Evolutionary conservation across 2,888 invertebrate genomes (phyloP).

Genomic region (Cataglyphis cursor): DNA sequence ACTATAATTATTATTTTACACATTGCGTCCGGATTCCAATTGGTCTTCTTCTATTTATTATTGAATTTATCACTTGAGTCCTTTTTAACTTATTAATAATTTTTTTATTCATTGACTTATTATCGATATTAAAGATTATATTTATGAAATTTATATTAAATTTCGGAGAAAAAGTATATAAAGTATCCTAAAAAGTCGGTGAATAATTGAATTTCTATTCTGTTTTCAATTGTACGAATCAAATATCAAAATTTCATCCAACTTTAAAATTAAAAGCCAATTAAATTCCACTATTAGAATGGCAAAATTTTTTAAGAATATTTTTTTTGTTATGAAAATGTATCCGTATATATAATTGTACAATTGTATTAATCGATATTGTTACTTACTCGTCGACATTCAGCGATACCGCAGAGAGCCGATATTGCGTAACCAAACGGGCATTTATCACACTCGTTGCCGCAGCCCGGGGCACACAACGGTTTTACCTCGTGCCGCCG

Average conservation of each 20-base stretch:
- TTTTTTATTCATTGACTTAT: no score
- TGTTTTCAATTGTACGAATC: neutral
- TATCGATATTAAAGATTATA: neutral
- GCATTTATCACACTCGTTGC: constrained; percentile 77
- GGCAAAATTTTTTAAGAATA: neutral
- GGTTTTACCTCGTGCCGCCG: constrained; percentile 69
- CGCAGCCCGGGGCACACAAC: constrained; percentile 76
- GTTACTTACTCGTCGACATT: constrained; percentile 76
- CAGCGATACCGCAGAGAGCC: constrained; percentile 73
- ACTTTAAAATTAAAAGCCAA: neutral
- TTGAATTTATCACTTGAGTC: no score
- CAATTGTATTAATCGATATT: neutral
- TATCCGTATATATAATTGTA: neutral
- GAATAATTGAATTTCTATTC: neutral
- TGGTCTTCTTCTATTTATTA: no score
- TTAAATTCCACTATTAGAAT: neutral
- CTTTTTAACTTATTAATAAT: no score
- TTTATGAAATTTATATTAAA: neutral
- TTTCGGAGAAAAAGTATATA: neutral
- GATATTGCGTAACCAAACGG: constrained; percentile 76
- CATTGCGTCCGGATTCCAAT: no score
- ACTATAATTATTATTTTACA: no score
- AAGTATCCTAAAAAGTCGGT: neutral
- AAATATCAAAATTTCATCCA: neutral
- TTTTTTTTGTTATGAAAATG: neutral